These are phyloP conservation scores for Drosophila paramelanica DNA, from an alignment of 2,888 invertebrate species.

Conservation along the genomic window DNA sequence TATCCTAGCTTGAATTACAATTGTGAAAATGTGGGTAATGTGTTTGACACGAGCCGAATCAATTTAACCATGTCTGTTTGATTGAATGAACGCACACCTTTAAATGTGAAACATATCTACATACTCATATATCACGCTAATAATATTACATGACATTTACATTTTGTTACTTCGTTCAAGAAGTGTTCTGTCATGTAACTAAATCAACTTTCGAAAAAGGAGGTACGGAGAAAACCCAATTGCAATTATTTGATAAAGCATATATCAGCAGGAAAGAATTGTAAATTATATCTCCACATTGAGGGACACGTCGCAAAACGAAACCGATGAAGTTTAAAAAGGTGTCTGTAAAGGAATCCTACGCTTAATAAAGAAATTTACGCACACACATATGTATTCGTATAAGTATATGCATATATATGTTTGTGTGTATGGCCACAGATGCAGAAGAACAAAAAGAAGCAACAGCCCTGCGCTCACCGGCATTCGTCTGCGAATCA, in stretches of 20 bases:
- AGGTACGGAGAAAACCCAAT: too few species aligned
- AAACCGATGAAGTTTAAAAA: background rate
- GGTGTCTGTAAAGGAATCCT: conserved; percentile 31
- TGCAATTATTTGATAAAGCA: background rate
- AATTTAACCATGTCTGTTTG: too few species aligned
- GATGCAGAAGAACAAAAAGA: conserved; percentile 53
- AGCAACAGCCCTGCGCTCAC: conserved; percentile 71
- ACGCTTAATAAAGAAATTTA: conserved; percentile 28
- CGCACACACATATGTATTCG: conserved; percentile 7
- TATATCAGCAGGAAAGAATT: conserved; percentile 6
- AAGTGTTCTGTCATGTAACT: too few species aligned
- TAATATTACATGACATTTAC: too few species aligned
- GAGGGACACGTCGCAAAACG: conserved; percentile 8
- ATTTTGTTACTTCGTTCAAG: too few species aligned
- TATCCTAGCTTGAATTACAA: too few species aligned
- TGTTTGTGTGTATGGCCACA: conserved; percentile 8
- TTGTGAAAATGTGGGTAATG: too few species aligned
- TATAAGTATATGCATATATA: background rate
- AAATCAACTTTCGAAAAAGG: too few species aligned
- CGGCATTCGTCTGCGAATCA: conserved; percentile 57
- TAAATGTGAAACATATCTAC: too few species aligned
- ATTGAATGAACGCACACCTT: too few species aligned
- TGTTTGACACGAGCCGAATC: too few species aligned
- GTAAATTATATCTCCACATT: conserved; percentile 14
- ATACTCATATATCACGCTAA: too few species aligned